phyloP scores from a whole-genome alignment of 2,888 invertebrate species.

The Drosophila picticornis region DNA sequence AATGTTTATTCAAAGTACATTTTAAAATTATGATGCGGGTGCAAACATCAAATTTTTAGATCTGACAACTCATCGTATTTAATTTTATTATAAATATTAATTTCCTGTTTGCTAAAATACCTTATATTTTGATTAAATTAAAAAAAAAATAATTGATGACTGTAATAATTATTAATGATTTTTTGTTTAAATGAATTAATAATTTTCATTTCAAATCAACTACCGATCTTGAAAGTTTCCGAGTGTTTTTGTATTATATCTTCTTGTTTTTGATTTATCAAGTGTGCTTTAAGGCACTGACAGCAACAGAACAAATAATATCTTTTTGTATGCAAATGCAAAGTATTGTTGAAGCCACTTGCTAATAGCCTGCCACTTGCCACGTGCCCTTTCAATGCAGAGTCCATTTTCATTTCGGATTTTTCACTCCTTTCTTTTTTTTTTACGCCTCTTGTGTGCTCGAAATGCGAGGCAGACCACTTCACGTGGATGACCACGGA shows the following conservation, averaged over 20 bases:
- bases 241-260: background rate
- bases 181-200: background rate
- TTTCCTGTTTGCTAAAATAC: background rate
- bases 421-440: slow-evolving; percentile 6
- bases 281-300: slow-evolving; percentile 54
- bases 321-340: slow-evolving; percentile 70
- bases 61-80: no score
- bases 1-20: background rate
- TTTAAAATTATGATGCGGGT: background rate
- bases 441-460: slow-evolving; percentile 37
- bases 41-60: background rate
- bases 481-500: slow-evolving; percentile 72
- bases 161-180: background rate
- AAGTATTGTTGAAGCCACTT: slow-evolving; percentile 55
- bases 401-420: slow-evolving; percentile 32
- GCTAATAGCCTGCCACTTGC: slow-evolving; percentile 54
- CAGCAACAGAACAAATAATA: slow-evolving; percentile 64
- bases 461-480: slow-evolving; percentile 72
- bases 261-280: slow-evolving; percentile 21
- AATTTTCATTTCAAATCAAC: background rate
- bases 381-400: slow-evolving; percentile 38
- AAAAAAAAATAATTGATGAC: background rate
- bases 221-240: background rate
- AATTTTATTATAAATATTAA: no score
- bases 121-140: no score